Evolutionary conservation across 2,888 invertebrate genomes (phyloP), one percentile per base, ranked within the genome.

Genomic region (Monoplex corrugatus): DNA sequence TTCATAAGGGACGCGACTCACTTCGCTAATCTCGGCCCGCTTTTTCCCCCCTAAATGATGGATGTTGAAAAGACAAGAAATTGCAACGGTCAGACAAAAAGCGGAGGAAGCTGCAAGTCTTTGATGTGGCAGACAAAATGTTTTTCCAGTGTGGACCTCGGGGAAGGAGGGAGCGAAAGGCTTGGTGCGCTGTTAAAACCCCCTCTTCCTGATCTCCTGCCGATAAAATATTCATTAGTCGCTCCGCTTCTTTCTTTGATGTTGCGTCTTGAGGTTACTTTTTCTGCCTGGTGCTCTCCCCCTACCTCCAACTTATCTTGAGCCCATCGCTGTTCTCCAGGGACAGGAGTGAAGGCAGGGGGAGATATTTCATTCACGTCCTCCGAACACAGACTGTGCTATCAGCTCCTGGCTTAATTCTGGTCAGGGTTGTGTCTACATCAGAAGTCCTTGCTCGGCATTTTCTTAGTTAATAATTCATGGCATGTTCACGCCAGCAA

Each of bases 201-300:
- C 45, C 45, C 45, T 35, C 44, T 50, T 16, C 35, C 32, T 84
- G 84, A 84, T 50, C 84, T 45, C 19, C 45, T 50, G 13, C 50
- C 45, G 84, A 84, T 84, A 84, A 84, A 84, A 84, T 84, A 84
- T 84, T 84, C 84, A 84, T 84, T 84, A 84, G 84, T 84, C 84
- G 84, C 84, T 84, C 84, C 38, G 50, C 6, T 84, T 57, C 23
- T 50, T 84, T 35, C 57, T 84, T 84, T 84, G 84, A 84, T 84
- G 84, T 84, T 35, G 84, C 50, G 44, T 84, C 84, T 84, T 84
- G 84, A 50, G 78, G 6, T 43, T 23, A 3, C 10, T 80, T 28
- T 23, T 28, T 80, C 40, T 80, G 28, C 38, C 75, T 75, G 0
- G 35, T 13, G 40, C 28, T 43, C 78, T 80, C 0, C 43, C 43